Evolutionary conservation across 2,797 vertebrate species (phyloP), one percentile per base, ranked within the genome.

Genomic region (Cephalopachus bancanus): DNA sequence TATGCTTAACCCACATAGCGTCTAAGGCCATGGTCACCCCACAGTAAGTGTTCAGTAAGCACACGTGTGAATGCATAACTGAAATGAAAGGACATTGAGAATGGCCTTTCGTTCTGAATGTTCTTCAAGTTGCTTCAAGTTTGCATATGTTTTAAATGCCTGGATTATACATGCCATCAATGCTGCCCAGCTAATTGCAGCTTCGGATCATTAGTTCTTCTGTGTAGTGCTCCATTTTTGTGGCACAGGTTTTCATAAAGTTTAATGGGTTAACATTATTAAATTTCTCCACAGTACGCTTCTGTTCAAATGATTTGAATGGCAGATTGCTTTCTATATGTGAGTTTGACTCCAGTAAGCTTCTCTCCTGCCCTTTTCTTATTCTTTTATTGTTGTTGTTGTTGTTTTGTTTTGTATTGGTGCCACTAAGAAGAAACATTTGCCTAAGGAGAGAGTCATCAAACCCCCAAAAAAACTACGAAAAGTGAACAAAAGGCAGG

Each of bases 401-500:
- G 44, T 44, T 44, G 44, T 44, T 44, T 28, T 11, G 44, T 44
- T 44, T 44, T 44, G 44, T 5, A 37, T 53, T 62, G 53, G 53
- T 57, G 11, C 44, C 22, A 64, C 16, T 59, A 28, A 67, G 5
- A 19, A 74, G 19, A 59, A 30, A 10, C 9, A 37, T 62, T 59
- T 83, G 22, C 26, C 26, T 83, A 74, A 94, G 44, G 44, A 65
- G 83, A 87, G 17, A 83, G 12, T 1, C 16, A 74, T 55, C 49
- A 76, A 93, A 17, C 20, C 14, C 71, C 20, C 89, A 53, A 64
- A 78, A 65, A 30, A 81, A n/a, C 5, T 72, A 71, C 28, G 19
- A 60, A 22, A 59, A 83, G 62, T 2, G 97, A 33, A 72, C 11
- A 4, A 37, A 97, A 97, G 94, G 78, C 79, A 97, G 93, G 72